These are phyloP conservation scores for Daboia siamensis DNA, from an alignment of 2,113 vertebrate species.

Conservation along the genomic window DNA sequence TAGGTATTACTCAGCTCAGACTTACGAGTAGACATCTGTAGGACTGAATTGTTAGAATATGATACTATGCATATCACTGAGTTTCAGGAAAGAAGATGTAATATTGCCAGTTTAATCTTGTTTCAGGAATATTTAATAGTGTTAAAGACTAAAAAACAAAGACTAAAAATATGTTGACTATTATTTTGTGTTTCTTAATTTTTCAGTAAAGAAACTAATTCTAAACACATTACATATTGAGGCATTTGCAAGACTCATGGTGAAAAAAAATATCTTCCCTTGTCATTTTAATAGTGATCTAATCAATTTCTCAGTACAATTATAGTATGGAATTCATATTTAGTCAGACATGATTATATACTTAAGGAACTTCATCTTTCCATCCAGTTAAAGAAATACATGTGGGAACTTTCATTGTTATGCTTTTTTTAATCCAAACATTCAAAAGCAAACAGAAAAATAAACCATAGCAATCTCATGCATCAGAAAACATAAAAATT, in stretches of 20 bases:
- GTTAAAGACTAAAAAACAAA: background rate
- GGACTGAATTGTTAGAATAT: background rate
- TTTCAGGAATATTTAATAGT: background rate
- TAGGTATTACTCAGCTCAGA: background rate
- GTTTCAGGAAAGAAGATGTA: background rate
- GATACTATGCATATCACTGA: background rate
- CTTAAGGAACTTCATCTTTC: background rate
- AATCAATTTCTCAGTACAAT: background rate
- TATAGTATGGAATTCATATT: background rate
- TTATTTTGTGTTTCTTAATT: background rate
- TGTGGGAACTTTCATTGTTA: background rate
- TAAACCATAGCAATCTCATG: background rate
- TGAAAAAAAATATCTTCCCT: background rate
- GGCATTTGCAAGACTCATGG: background rate
- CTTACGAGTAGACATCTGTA: background rate
- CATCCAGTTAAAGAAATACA: background rate
- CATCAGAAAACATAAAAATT: background rate
- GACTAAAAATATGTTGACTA: background rate
- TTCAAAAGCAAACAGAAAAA: background rate
- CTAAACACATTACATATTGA: background rate
- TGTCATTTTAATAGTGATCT: background rate
- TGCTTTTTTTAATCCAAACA: background rate
- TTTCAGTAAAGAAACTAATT: background rate
- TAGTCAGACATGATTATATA: background rate
- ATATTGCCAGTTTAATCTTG: background rate